phyloP scores from a whole-genome alignment of 2,888 invertebrate genomes.

The Lissocephala sabroskyi region DNA sequence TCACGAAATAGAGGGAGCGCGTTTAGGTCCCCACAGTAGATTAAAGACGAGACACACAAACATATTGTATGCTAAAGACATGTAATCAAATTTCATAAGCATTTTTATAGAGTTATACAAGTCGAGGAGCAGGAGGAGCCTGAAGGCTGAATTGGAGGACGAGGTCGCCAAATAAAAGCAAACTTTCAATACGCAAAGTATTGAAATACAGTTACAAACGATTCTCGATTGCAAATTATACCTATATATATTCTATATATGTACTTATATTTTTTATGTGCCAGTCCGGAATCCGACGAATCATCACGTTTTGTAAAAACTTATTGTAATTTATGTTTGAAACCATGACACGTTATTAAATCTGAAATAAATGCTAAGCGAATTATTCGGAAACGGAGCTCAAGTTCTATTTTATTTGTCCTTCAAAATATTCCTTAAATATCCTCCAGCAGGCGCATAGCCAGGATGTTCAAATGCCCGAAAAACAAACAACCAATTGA shows the following conservation, averaged over 20 bases:
- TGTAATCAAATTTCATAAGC: constrained; percentile 25
- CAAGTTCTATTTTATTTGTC: too few species aligned
- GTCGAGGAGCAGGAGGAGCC: constrained; percentile 14
- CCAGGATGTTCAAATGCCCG: too few species aligned
- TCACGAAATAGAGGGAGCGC: constrained; percentile 27
- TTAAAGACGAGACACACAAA: constrained; percentile 11
- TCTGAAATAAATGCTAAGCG: constrained; percentile 44
- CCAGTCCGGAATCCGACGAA: background rate
- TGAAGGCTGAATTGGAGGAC: too few species aligned
- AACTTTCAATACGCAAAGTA: too few species aligned
- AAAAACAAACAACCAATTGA: too few species aligned
- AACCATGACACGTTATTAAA: constrained; percentile 30
- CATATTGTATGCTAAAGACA: constrained; percentile 20
- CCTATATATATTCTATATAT: constrained; percentile 10
- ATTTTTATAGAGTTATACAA: constrained; percentile 52
- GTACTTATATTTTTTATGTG: constrained; percentile 3
- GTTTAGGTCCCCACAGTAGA: constrained; percentile 1
- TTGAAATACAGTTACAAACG: too few species aligned
- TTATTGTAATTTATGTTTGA: constrained; percentile 10
- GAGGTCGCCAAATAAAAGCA: constrained; percentile 22
- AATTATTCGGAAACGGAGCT: constrained; percentile 30
- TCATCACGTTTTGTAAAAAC: constrained; percentile 32
- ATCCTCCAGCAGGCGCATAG: too few species aligned
- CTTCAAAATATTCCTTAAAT: too few species aligned
- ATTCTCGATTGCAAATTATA: too few species aligned